phyloP scores from a whole-genome alignment of 2,113 vertebrate genomes.

The Caranx melampygus region DNA sequence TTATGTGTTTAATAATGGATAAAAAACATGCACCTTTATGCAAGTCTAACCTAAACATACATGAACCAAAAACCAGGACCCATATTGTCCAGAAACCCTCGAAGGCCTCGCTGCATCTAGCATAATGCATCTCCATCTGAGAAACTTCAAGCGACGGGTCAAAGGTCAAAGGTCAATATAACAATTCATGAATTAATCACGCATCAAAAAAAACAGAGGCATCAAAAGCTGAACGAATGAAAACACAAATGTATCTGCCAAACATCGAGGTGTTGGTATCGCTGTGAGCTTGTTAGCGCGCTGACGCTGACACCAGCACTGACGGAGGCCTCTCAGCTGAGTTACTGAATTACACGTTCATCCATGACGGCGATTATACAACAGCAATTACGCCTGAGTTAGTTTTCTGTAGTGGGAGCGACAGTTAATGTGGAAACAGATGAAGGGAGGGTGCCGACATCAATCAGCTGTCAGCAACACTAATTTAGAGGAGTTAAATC shows the following conservation, averaged over 20 bases:
- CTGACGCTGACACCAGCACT: neutral
- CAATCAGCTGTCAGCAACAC: conserved; percentile 66
- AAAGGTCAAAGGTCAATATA: too few species aligned
- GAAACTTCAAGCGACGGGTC: too few species aligned
- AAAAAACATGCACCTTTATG: too few species aligned
- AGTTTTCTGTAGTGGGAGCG: conserved; percentile 14
- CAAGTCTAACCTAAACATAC: too few species aligned
- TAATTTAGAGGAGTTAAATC: conserved; percentile 59
- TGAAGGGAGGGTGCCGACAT: conserved; percentile 28
- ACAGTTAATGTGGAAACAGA: conserved; percentile 11
- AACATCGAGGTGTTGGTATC: neutral
- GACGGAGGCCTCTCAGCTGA: neutral
- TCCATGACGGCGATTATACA: neutral
- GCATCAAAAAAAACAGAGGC: too few species aligned
- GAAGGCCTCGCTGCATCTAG: too few species aligned
- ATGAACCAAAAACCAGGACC: too few species aligned
- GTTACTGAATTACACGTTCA: neutral
- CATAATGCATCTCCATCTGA: too few species aligned
- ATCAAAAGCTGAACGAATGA: too few species aligned
- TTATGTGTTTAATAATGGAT: too few species aligned
- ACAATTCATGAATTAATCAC: too few species aligned
- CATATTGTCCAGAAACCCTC: too few species aligned
- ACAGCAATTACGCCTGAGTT: neutral
- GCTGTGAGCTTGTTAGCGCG: neutral
- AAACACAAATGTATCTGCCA: neutral